These are phyloP conservation scores for Sebastes schlegelii DNA, from an alignment of 2,113 vertebrate species.

Conservation along the genomic window DNA sequence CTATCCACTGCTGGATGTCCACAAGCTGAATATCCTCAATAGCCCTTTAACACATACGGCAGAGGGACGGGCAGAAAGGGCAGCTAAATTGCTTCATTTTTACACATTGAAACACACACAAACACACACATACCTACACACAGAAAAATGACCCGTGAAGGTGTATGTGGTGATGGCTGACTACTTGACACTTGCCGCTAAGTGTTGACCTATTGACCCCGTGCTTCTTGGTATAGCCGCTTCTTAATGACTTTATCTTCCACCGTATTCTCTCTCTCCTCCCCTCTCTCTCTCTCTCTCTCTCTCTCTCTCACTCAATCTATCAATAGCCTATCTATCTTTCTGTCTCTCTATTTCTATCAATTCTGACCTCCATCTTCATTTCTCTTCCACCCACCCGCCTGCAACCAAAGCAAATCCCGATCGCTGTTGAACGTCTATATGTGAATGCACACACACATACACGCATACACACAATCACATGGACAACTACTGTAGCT, in stretches of 20 bases:
- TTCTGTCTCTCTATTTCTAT: slow-evolving; percentile 15
- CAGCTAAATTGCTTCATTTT: slow-evolving; percentile 41
- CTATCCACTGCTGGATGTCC: slow-evolving; percentile 2
- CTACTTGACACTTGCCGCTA: slow-evolving; percentile 66
- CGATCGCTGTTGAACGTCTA: not conserved
- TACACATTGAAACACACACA: slow-evolving; percentile 3
- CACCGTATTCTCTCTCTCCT: slow-evolving; percentile 4
- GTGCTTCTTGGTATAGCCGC: slow-evolving; percentile 45
- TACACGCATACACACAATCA: not conserved
- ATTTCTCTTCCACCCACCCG: not conserved
- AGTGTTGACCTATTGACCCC: slow-evolving; percentile 67
- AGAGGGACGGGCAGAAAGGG: not conserved
- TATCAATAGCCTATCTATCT: slow-evolving; percentile 22
- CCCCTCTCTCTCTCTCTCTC: not conserved
- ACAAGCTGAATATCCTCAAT: slow-evolving; percentile 23
- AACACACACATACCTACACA: slow-evolving; percentile 19
- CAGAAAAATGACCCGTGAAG: slow-evolving; percentile 62
- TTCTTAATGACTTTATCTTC: slow-evolving; percentile 69
- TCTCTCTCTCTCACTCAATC: slow-evolving; percentile 3
- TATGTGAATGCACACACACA: not conserved
- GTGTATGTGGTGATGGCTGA: slow-evolving; percentile 34
- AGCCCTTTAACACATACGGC: slow-evolving; percentile 24
- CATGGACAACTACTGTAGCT: not conserved
- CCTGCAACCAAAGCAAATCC: slow-evolving; percentile 15
- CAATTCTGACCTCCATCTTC: slow-evolving; percentile 3